A percentile compares a stretch with the other conserved stretches of the same genome.
These are phyloP conservation scores for Ylistrum balloti DNA, from an alignment of 1,140 invertebrate genomes.

Conservation along the genomic window DNA sequence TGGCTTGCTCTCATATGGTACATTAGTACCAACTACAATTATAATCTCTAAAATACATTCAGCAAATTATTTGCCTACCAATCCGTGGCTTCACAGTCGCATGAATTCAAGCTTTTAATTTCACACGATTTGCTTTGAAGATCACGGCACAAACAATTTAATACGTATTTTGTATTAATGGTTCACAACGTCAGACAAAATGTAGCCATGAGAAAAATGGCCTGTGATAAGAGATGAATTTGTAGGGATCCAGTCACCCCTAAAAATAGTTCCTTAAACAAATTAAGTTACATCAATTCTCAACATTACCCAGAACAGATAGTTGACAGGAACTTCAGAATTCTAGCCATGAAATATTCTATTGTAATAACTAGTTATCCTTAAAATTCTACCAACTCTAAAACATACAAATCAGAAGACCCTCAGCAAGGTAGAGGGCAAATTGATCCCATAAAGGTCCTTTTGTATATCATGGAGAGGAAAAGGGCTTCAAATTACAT, in stretches of 20 bases:
- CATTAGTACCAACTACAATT: neutral
- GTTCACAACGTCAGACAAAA: neutral
- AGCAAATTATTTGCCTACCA: conserved; percentile 6
- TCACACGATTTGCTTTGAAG: conserved; percentile 26
- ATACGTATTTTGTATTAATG: conserved; percentile 12
- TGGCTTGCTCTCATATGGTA: neutral
- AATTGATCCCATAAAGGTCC: neutral
- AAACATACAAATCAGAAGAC: neutral
- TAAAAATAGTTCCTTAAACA: too few relatives aligned
- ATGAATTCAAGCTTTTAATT: conserved; percentile 8
- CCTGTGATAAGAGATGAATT: neutral
- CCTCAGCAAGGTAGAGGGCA: neutral
- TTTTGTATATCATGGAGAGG: neutral
- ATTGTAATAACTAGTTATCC: neutral
- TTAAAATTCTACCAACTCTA: neutral
- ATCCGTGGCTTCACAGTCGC: conserved; percentile 13
- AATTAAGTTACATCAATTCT: neutral
- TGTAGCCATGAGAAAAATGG: conserved; percentile 24
- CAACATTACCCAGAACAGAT: neutral
- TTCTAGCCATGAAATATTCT: neutral
- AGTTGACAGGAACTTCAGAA: neutral
- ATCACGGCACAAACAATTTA: conserved; percentile 33
- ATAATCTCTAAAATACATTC: conserved; percentile 3
- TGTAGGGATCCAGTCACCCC: neutral
- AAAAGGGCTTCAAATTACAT: neutral